Conservation (phyloP, 2,888 invertebrate species). For the Morpho helenor region DNA sequence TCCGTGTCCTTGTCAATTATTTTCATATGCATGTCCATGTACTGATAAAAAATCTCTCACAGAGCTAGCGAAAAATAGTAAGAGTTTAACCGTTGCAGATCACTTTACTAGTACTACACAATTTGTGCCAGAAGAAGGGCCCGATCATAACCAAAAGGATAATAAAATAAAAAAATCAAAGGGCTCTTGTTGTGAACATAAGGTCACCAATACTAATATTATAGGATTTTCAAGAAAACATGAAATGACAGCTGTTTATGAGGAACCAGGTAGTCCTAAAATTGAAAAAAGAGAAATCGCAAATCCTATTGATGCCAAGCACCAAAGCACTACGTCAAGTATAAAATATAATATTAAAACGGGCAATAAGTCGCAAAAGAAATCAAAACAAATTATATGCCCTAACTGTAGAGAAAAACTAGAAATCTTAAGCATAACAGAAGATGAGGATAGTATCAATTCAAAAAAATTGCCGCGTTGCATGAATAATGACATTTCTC, state of each 20-base stretch:
- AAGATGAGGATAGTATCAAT: constrained; percentile 46
- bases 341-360: constrained; percentile 19
- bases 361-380: constrained; percentile 33
- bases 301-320: constrained; percentile 15
- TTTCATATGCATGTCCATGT: constrained; percentile 60
- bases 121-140: constrained; percentile 27
- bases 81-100: constrained; percentile 26
- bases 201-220: constrained; percentile 39
- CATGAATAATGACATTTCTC: constrained; percentile 33
- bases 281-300: constrained; percentile 5
- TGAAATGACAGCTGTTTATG: constrained; percentile 10
- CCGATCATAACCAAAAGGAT: constrained; percentile 24
- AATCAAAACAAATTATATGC: constrained; percentile 44
- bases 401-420: constrained; percentile 60
- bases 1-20: constrained; percentile 61
- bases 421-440: constrained; percentile 46
- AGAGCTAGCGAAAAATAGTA: constrained; percentile 29
- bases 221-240: constrained; percentile 11
- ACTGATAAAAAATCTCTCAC: constrained; percentile 34
- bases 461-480: constrained; percentile 33
- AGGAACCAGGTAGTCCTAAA: constrained; percentile 5
- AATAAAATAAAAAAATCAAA: constrained; percentile 34
- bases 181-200: constrained; percentile 36
- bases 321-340: constrained; percentile 1
- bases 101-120: constrained; percentile 31